Conservation (phyloP, 2,113 vertebrate genomes). For the Andinoacara biseriatus region DNA sequence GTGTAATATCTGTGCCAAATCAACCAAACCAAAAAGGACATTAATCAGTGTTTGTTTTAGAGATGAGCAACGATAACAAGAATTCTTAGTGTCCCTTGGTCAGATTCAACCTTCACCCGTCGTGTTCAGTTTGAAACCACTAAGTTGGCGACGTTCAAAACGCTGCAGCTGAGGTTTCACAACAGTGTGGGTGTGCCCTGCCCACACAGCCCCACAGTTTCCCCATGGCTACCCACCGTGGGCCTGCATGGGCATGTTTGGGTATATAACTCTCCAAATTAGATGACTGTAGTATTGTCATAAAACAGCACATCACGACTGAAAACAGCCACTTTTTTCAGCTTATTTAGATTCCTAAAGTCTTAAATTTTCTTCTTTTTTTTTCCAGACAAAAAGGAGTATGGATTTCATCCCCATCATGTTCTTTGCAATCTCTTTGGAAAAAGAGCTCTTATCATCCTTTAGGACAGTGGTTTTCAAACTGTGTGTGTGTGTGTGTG, state of each 20-base stretch:
- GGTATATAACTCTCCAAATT: neutral
- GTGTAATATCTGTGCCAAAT: neutral
- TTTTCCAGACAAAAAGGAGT: neutral
- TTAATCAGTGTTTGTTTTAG: neutral
- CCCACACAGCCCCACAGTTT: neutral
- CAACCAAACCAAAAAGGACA: neutral
- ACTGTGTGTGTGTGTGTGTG: no score
- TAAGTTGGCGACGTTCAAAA: neutral
- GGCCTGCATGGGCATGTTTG: neutral
- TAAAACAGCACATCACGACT: neutral
- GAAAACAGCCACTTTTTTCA: neutral
- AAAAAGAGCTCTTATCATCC: neutral
- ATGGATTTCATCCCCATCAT: neutral
- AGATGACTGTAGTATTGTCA: no score
- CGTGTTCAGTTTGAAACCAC: neutral
- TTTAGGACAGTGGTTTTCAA: no score
- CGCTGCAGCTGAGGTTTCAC: neutral
- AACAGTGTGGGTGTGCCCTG: neutral
- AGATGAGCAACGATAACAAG: neutral
- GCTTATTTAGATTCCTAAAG: accelerated
- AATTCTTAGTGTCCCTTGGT: neutral
- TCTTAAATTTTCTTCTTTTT: neutral
- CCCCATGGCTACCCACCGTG: neutral
- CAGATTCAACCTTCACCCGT: neutral
- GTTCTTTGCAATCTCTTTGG: neutral